phyloP scores from a whole-genome alignment of 2,888 invertebrate genomes.

The Drosophila prostipennis region DNA sequence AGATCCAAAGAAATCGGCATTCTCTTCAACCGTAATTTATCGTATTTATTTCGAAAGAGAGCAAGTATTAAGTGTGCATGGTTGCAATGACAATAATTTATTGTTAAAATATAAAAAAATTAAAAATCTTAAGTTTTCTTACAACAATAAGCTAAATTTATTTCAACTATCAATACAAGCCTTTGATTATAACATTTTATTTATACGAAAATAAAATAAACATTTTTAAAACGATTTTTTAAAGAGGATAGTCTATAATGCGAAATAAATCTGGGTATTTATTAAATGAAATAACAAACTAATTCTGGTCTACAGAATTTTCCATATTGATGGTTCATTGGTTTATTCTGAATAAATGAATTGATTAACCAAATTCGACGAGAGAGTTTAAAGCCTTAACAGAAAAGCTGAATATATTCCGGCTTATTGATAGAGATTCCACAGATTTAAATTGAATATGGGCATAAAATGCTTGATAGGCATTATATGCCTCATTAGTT shows the following conservation, averaged over 20 bases:
- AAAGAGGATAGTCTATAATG: too few relatives aligned
- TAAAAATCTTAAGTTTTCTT: slow-evolving; percentile 2
- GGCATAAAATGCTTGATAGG: slow-evolving; percentile 25
- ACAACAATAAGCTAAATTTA: not conserved
- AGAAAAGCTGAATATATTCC: slow-evolving; percentile 25
- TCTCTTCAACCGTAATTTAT: slow-evolving; percentile 15
- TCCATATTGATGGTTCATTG: slow-evolving; percentile 4
- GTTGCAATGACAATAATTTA: slow-evolving; percentile 55
- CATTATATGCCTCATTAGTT: slow-evolving; percentile 43
- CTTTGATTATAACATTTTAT: not conserved
- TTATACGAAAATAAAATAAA: not conserved
- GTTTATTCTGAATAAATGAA: slow-evolving; percentile 10
- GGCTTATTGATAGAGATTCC: slow-evolving; percentile 10
- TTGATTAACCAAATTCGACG: not conserved
- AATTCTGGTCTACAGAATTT: slow-evolving; percentile 4
- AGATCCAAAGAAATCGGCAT: slow-evolving; percentile 31
- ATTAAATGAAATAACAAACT: not conserved
- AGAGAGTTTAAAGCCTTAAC: slow-evolving; percentile 8
- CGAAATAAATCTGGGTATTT: not conserved
- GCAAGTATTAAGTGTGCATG: slow-evolving; percentile 34
- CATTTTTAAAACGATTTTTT: not conserved
- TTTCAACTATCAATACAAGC: not conserved
- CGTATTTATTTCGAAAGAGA: slow-evolving; percentile 33
- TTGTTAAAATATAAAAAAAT: slow-evolving; percentile 36
- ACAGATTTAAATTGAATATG: slow-evolving; percentile 31